Base-by-base conservation (phyloP, 2,113 vertebrate genomes). In the Ameiurus melas region DNA sequence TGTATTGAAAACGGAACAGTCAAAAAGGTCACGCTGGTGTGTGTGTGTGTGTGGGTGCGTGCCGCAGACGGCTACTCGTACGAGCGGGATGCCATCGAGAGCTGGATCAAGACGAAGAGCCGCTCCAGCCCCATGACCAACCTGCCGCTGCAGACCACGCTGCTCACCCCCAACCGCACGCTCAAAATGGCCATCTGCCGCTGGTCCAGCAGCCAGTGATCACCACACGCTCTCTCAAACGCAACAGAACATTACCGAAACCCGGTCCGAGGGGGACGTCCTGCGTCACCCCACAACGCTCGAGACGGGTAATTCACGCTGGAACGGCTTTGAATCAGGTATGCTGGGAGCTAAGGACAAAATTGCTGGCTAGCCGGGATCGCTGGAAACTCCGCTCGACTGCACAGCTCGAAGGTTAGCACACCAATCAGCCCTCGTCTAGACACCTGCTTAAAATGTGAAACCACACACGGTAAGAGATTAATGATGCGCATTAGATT, bases 61-160 rank as follows among this genome's bases (percentile, higher is more conserved):
- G n/a, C 66, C 33, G 5, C 90, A 99, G 98, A 99, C 92, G 98
- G 98, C 39, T 99, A 97, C 91, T 99, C 98, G 0, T 99, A 99
- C 77, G 98, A 99, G 93, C 96, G 95, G 84, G 96, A 96, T 73
- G 98, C 98, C 43, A 97, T 99, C 39, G 96, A 98, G 92, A 96
- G 94, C 3, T 99, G 98, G 98, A 95, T 99, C 92, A 94, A 90
- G 92, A 97, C 87, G 0, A 97, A 96, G 91, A 97, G 96, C 91
- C 97, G 96, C 5, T 96, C 97, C 3, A 99, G 98, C 88, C 98
- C 98, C 62, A 99, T 99, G 98, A 99, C 98, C 1, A 99, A 99
- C 90, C 96, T 99, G 43, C 96, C 96, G 51, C 94, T 99, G 36
- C 92, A 94, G 86, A 97, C 97, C 0, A 93, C 95, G 1, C 62